Evolutionary conservation across 2,888 invertebrate genomes (phyloP).

Genomic region (Drosophila flavopinicola): DNA sequence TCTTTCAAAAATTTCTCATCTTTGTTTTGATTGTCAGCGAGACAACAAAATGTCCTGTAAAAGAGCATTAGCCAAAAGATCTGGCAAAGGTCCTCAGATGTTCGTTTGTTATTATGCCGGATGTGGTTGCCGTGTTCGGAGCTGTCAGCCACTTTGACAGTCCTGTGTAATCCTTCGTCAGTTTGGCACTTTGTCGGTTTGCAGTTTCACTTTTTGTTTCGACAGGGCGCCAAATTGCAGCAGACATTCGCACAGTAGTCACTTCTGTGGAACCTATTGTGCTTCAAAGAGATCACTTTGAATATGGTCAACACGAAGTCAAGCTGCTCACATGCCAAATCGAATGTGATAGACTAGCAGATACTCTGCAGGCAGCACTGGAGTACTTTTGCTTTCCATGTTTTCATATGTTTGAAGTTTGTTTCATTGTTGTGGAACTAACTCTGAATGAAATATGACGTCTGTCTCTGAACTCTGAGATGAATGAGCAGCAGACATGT

Average conservation of each 20-base stretch:
- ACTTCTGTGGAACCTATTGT: not conserved
- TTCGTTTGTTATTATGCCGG: slow-evolving; percentile 18
- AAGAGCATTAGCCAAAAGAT: slow-evolving; percentile 30
- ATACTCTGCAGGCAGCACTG: no score
- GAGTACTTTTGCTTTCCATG: no score
- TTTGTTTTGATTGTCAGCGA: slow-evolving; percentile 15
- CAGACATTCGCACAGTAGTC: not conserved
- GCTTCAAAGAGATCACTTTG: not conserved
- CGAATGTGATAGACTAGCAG: not conserved
- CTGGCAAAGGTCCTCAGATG: slow-evolving; percentile 1
- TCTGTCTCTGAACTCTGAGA: no score
- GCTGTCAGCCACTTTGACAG: slow-evolving; percentile 16
- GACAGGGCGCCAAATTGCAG: slow-evolving; percentile 28
- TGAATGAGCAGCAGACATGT: no score
- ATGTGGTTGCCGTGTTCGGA: slow-evolving; percentile 32
- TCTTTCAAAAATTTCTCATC: slow-evolving; percentile 25
- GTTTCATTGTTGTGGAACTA: no score
- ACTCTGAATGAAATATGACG: no score
- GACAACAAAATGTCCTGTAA: slow-evolving; percentile 4
- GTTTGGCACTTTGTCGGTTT: slow-evolving; percentile 3
- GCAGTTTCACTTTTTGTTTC: not conserved
- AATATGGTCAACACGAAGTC: not conserved
- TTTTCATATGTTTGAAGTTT: no score
- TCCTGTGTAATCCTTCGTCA: slow-evolving; percentile 46
- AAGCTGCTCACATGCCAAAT: not conserved